Evolutionary conservation across 2,113 vertebrate genomes (phyloP), one percentile per base, ranked within the genome.

Genomic region (Epinephelus cyanopodus): DNA sequence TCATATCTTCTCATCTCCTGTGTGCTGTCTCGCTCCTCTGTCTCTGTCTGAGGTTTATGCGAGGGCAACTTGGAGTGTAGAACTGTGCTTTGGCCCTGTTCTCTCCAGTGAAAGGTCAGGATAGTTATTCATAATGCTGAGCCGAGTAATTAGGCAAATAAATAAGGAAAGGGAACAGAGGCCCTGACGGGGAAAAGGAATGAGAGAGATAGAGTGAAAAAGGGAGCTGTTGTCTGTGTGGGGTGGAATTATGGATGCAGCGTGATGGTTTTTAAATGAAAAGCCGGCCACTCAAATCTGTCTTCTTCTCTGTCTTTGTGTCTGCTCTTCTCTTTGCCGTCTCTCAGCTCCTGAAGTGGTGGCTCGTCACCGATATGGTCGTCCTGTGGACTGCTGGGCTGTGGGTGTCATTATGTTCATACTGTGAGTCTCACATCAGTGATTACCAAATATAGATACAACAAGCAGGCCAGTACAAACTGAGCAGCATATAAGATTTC

Each of bases 321-420:
- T 71, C n/a, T 83, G 17, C 25, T 47, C 33, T 53, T 58, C 61
- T 69, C 17, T 83, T 71, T 65, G 1, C 33, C 58, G 80, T 71
- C 50, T 80, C 47, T 74, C 87, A 97, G 96, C 96, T 61, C 96
- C 96, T 10, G 96, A 97, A 75, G 96, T 97, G 60, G 96, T 97
- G 64, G 95, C 96, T 64, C 94, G 96, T 53, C 96, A 97, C 77
- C 91, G 96, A 57, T 97, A 97, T 61, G 96, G 96, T 60, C 95
- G 95, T 19, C 96, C 96, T 19, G 96, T 97, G 69, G 96, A 97
- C 92, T 97, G 96, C 92, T 97, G 96, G 96, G 96, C 96, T 18
- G 96, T 97, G 47, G 96, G 96, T 37, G 96, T 97, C 65, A 96
- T 97, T 70, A 96, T 95, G 96, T 97, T 83, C 86, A 97, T 97